Percentiles rank a stretch among this genome's conserved stretches.
phyloP scores from a whole-genome alignment of 2,797 vertebrate genomes.

The Chrosomus eos region DNA sequence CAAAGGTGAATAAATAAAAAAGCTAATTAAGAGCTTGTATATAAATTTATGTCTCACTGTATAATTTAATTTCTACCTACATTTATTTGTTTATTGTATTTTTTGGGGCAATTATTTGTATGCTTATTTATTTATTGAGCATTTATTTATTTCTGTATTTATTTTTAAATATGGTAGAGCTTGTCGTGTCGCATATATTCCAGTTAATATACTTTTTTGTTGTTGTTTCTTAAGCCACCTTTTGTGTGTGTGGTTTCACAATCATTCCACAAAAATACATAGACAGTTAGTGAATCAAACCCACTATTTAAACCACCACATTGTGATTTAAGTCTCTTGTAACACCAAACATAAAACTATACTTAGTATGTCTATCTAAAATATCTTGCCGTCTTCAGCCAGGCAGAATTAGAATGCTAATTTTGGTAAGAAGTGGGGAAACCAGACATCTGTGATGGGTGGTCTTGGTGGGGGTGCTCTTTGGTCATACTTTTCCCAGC shows the following conservation, averaged over 20 bases:
- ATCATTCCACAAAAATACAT: not conserved
- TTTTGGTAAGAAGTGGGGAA: slow-evolving; percentile 46
- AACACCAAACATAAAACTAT: not conserved
- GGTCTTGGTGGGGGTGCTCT: slow-evolving; percentile 11
- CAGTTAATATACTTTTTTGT: not conserved
- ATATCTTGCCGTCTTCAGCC: slow-evolving; percentile 3
- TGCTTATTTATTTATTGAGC: too few species aligned
- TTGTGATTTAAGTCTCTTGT: not conserved
- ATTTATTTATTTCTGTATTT: too few species aligned
- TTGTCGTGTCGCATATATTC: too few species aligned
- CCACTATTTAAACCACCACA: not conserved
- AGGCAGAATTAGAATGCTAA: slow-evolving; percentile 52
- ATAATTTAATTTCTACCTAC: too few species aligned
- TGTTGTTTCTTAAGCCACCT: not conserved
- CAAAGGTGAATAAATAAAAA: too few species aligned
- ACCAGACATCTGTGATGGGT: slow-evolving; percentile 50
- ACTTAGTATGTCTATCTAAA: not conserved
- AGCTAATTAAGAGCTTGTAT: too few species aligned
- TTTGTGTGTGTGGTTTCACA: not conserved
- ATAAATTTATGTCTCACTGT: too few species aligned
- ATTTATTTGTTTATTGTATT: too few species aligned
- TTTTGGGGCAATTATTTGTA: too few species aligned
- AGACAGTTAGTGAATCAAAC: not conserved
- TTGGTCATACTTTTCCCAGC: slow-evolving; percentile 57
- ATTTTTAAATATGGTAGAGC: too few species aligned